Percentiles rank a stretch among this genome's conserved stretches.
Conservation (phyloP, 2,113 vertebrate genomes). For the Petrocephalus zakoni region DNA sequence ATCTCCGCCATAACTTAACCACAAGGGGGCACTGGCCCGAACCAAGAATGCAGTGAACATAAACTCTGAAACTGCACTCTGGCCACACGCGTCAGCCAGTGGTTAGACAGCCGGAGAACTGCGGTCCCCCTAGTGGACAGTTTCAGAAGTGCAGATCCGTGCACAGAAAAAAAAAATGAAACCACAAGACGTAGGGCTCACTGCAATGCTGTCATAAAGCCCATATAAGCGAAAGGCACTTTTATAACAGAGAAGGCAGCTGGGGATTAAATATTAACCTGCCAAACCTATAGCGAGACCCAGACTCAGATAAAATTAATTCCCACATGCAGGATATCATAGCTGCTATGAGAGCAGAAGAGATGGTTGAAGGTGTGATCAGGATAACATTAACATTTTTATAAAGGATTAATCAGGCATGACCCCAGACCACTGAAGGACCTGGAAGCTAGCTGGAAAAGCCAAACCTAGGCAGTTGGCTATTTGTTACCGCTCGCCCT, state of each 20-base stretch:
- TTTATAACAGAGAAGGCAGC: neutral
- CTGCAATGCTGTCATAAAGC: neutral
- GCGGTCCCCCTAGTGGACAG: neutral
- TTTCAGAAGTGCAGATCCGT: neutral
- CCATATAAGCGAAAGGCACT: neutral
- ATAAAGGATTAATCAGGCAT: no score
- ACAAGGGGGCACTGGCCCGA: neutral
- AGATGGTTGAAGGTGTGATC: no score
- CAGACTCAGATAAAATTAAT: neutral
- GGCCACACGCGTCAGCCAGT: neutral
- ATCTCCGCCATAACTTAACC: neutral
- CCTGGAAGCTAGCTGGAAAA: no score
- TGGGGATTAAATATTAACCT: neutral
- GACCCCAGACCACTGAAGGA: no score
- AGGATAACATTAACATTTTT: no score
- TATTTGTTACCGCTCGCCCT: neutral
- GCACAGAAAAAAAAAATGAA: neutral
- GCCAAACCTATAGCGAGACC: neutral
- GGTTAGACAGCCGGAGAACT: neutral
- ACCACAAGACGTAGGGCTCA: neutral
- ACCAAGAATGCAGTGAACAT: neutral
- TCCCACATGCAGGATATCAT: no score
- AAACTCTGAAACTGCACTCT: neutral
- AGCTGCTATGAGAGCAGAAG: no score
- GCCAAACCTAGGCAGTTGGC: no score